Evolutionary conservation across 1,140 invertebrate species (phyloP), one percentile per base, ranked within the genome.

Genomic region (Ptiloglossa arizonensis): DNA sequence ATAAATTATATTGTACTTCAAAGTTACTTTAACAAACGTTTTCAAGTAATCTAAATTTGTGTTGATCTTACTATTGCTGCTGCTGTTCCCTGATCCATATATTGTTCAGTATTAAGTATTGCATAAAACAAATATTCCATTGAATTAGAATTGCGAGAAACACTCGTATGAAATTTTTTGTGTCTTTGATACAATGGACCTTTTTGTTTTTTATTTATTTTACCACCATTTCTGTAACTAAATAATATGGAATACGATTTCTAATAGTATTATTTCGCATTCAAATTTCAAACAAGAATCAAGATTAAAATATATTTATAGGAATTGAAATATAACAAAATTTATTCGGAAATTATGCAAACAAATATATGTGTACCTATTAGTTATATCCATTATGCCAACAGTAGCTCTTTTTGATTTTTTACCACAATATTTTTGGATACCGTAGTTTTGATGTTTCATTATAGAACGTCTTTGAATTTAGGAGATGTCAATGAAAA

Each of bases 101-200:
- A 24, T 52, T 79, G 48, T 1, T 76, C 74, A 24, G 80, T 86
- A 75, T 90, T 90, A 22, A 90, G 67, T 57, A 90, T 79, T 8
- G 81, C 85, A 70, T 89, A 90, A 73, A 90, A 87, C 3, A 82
- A 29, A 57, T 86, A 89, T 60, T 83, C 60, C n/a, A 50, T 24
- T 5, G 63, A 27, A 22, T 9, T 44, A 48, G 2, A 1, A 22
- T 11, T n/a, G 35, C 48, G 22, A 4, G 44, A 17, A 22, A 0
- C n/a, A 57, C 0, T 22, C 2, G 13, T 5, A 63, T 15, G 9
- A 50, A 22, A 50, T 27, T 68, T 54, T 59, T 27, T 60, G 2
- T 5, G 6, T 56, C 27, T 77, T 41, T 5, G 50, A 27, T n/a
- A n/a, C 27, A 60, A 72, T 22, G 22, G 19, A 35, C 15, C 22